phyloP scores from a whole-genome alignment of 2,113 vertebrate species.

The Etheostoma cragini region DNA sequence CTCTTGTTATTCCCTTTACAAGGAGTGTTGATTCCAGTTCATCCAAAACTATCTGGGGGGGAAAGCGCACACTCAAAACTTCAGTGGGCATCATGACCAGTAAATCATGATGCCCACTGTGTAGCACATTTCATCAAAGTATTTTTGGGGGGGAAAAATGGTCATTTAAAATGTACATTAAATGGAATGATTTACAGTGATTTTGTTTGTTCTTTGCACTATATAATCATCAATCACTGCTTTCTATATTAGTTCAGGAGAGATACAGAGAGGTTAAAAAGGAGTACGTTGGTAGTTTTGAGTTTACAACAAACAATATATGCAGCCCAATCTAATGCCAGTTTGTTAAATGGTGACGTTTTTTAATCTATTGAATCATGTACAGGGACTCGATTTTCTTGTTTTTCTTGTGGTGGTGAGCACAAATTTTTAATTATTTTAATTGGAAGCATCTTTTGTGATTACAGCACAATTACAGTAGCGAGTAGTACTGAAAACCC shows the following conservation, averaged over 20 bases:
- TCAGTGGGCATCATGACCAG: slow-evolving; percentile 1
- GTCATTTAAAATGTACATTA: background rate
- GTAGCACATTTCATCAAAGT: background rate
- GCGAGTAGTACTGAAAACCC: too few relatives aligned
- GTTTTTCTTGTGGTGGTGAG: too few relatives aligned
- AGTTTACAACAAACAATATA: background rate
- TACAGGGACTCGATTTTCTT: too few relatives aligned
- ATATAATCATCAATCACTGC: background rate
- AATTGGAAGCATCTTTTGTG: too few relatives aligned
- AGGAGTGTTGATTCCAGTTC: slow-evolving; percentile 33
- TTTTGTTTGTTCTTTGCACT: background rate
- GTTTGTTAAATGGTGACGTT: too few relatives aligned
- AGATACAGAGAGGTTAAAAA: background rate
- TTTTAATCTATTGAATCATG: too few relatives aligned
- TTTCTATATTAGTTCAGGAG: background rate
- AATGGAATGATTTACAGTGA: background rate
- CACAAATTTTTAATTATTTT: too few relatives aligned
- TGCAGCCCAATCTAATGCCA: too few relatives aligned
- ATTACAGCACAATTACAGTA: too few relatives aligned
- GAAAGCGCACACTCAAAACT: slow-evolving; percentile 16
- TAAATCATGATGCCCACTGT: background rate
- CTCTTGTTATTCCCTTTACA: slow-evolving; percentile 51
- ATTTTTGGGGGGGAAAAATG: background rate
- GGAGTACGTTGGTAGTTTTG: background rate
- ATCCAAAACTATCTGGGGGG: slow-evolving; percentile 18